Percentiles rank a stretch among this genome's conserved stretches.
phyloP scores from a whole-genome alignment of 2,888 invertebrate genomes.

The Gymnoscelis rufifasciata region DNA sequence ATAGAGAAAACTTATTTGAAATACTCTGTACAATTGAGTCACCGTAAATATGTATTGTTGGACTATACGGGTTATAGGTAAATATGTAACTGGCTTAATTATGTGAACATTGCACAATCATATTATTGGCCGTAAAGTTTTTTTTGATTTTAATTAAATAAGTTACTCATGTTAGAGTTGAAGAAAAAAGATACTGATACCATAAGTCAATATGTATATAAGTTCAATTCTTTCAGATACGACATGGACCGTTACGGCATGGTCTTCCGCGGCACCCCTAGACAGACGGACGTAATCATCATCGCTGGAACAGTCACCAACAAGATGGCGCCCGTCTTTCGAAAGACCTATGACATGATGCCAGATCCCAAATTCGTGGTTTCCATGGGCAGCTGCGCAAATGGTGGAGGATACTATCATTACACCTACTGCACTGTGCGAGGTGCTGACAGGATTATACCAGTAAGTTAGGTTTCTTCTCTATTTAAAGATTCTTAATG shows the following conservation, averaged over 20 bases:
- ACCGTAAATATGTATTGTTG: too few relatives aligned
- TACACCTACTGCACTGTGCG: conserved; percentile 98
- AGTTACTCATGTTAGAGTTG: too few relatives aligned
- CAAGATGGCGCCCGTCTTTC: conserved; percentile 98
- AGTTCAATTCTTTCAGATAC: conserved; percentile 75
- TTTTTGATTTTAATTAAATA: too few relatives aligned
- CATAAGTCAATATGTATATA: too few relatives aligned
- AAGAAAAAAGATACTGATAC: too few relatives aligned
- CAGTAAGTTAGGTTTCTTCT: conserved; percentile 54
- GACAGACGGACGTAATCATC: conserved; percentile 98
- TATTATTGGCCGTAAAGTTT: too few relatives aligned
- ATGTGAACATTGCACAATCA: too few relatives aligned
- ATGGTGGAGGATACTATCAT: conserved; percentile 99
- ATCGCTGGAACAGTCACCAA: conserved; percentile 99
- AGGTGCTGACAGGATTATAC: conserved; percentile 62
- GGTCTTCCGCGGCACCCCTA: conserved; percentile 97
- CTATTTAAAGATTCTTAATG: too few relatives aligned
- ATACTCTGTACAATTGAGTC: too few relatives aligned
- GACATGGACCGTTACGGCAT: conserved; percentile 99
- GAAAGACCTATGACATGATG: conserved; percentile 98
- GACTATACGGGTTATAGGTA: too few relatives aligned
- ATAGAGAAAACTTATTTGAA: too few relatives aligned
- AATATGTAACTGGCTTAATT: too few relatives aligned
- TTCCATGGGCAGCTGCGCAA: conserved; percentile 99
- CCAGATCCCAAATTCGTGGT: conserved; percentile 98